Conservation (phyloP, 2,797 vertebrate genomes). For the Sebastes oblongus region DNA sequence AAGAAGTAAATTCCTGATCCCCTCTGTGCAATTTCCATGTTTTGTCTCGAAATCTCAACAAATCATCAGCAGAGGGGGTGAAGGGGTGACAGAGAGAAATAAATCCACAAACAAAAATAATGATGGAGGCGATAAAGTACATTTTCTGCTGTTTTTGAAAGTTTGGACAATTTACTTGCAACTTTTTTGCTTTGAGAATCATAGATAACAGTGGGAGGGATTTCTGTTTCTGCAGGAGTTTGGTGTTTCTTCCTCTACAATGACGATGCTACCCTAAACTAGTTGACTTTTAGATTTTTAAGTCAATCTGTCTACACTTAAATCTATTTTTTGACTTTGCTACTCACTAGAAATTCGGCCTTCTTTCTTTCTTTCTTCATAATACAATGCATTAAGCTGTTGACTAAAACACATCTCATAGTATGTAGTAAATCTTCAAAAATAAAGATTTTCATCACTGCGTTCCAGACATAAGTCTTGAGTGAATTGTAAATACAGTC, state of each 20-base stretch:
- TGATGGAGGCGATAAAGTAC: constrained; percentile 31
- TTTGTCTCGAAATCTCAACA: constrained; percentile 54
- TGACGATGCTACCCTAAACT: not conserved
- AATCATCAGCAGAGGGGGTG: constrained; percentile 39
- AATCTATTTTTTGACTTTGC: not conserved
- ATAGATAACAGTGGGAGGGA: constrained; percentile 10
- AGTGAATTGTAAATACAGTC: not conserved
- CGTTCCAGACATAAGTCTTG: not conserved
- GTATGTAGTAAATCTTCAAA: not conserved
- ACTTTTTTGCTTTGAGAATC: constrained; percentile 10
- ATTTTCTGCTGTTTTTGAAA: constrained; percentile 12
- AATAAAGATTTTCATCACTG: not conserved
- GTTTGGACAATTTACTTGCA: constrained; percentile 28
- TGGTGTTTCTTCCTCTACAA: not conserved
- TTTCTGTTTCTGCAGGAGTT: not conserved
- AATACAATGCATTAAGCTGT: not conserved
- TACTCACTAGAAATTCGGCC: not conserved
- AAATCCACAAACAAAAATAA: constrained; percentile 42
- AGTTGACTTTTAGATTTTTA: not conserved
- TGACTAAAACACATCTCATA: not conserved
- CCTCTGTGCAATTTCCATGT: constrained; percentile 62
- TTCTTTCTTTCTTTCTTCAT: not conserved
- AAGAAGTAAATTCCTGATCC: constrained; percentile 61
- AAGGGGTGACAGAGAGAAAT: constrained; percentile 31
- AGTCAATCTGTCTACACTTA: not conserved